These are phyloP conservation scores for Xyrauchen texanus DNA, from an alignment of 2,113 vertebrate genomes.

Conservation along the genomic window DNA sequence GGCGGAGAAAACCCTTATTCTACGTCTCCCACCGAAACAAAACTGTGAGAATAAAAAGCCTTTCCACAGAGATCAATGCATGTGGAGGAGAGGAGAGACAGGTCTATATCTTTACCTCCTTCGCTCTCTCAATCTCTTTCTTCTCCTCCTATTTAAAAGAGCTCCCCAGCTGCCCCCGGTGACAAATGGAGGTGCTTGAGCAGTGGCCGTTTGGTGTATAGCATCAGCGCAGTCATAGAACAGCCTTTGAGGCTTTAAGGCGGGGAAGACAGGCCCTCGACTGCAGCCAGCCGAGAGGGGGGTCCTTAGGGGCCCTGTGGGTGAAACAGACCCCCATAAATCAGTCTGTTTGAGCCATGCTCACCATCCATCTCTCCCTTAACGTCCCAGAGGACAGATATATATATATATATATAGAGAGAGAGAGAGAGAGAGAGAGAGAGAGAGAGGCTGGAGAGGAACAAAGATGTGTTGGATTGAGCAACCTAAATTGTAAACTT, in stretches of 20 bases:
- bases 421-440: conserved; percentile 69
- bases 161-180: conserved; percentile 80
- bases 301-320: conserved; percentile 78
- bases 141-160: conserved; percentile 69
- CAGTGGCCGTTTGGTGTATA: conserved; percentile 80
- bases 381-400: conserved; percentile 70
- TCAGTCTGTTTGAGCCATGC: conserved; percentile 75
- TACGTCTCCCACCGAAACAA: conserved; percentile 55
- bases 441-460: conserved; percentile 44
- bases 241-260: conserved; percentile 78
- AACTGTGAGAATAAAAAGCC: conserved; percentile 68
- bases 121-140: conserved; percentile 48
- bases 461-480: conserved; percentile 55
- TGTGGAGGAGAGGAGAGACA: conserved; percentile 44
- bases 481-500: conserved; percentile 52
- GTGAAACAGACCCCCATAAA: conserved; percentile 88
- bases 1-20: conserved; percentile 32
- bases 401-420: no score
- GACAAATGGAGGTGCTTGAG: conserved; percentile 86
- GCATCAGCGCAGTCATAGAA: conserved; percentile 77
- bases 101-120: conserved; percentile 66
- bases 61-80: conserved; percentile 19
- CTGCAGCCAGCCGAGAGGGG: conserved; percentile 78
- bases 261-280: conserved; percentile 72
- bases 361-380: conserved; percentile 78